Conservation (phyloP, 2,888 invertebrate species). For the Cyrtodaria siliqua region DNA sequence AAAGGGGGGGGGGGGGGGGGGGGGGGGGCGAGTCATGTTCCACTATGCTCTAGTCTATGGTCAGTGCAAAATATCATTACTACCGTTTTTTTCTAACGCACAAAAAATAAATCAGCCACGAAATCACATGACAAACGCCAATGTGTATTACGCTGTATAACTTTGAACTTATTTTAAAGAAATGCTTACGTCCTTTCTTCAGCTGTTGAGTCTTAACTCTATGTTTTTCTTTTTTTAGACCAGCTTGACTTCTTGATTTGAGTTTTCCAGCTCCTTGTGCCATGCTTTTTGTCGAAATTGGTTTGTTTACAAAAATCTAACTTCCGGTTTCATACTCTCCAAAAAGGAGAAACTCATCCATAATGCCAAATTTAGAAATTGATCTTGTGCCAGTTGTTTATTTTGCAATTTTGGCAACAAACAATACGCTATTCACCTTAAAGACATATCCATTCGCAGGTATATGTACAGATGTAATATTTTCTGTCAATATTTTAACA, state of each 20-base stretch:
- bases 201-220: conserved; percentile 55
- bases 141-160: not conserved
- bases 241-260: conserved; percentile 44
- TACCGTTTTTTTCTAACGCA: too few relatives aligned
- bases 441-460: too few relatives aligned
- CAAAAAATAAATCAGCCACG: too few relatives aligned
- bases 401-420: too few relatives aligned
- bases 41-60: too few relatives aligned
- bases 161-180: not conserved
- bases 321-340: conserved; percentile 44
- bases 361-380: conserved; percentile 50
- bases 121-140: too few relatives aligned
- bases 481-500: too few relatives aligned
- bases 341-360: conserved; percentile 24
- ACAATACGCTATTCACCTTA: too few relatives aligned
- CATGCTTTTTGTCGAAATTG: conserved; percentile 49
- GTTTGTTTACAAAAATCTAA: conserved; percentile 32
- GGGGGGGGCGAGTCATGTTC: too few relatives aligned
- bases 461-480: too few relatives aligned
- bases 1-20: too few relatives aligned
- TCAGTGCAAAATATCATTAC: too few relatives aligned
- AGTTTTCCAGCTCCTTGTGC: conserved; percentile 69
- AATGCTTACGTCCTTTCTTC: conserved; percentile 67
- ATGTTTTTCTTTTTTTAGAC: conserved; percentile 60
- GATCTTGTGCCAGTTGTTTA: not conserved